phyloP scores from a whole-genome alignment of 2,797 vertebrate genomes.

The Schizothorax lantsangensis region DNA sequence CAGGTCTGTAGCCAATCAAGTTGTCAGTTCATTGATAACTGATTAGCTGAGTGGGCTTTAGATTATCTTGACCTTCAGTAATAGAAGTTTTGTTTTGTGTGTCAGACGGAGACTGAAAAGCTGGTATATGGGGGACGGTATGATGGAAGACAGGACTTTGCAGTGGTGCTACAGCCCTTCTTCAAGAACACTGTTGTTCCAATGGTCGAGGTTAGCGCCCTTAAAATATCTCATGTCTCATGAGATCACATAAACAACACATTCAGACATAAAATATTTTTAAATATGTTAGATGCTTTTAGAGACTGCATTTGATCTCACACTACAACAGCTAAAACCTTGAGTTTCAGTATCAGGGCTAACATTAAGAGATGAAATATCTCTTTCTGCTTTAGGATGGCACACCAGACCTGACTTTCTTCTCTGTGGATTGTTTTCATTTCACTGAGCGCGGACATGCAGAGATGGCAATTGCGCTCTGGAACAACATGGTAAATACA shows the following conservation, averaged over 20 bases:
- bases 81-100: conserved; percentile 28
- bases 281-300: background rate
- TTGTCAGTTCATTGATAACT: background rate
- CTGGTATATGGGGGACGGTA: conserved; percentile 78
- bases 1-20: conserved; percentile 79
- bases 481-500: conserved; percentile 94
- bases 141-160: conserved; percentile 83
- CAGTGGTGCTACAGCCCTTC: conserved; percentile 86
- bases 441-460: conserved; percentile 88
- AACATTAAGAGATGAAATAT: conserved; percentile 1
- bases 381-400: conserved; percentile 74
- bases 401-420: conserved; percentile 81
- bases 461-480: conserved; percentile 87
- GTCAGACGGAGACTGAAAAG: conserved; percentile 71
- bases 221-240: background rate
- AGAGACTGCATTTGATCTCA: background rate
- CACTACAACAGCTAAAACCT: background rate
- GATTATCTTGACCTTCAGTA: background rate
- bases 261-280: background rate
- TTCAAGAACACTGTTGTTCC: conserved; percentile 84
- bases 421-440: conserved; percentile 91
- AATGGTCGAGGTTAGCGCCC: conserved; percentile 78
- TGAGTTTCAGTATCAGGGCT: background rate
- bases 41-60: background rate
- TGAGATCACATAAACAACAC: background rate